Conservation (phyloP, 2,797 vertebrate species). For the Chelon labrosus region DNA sequence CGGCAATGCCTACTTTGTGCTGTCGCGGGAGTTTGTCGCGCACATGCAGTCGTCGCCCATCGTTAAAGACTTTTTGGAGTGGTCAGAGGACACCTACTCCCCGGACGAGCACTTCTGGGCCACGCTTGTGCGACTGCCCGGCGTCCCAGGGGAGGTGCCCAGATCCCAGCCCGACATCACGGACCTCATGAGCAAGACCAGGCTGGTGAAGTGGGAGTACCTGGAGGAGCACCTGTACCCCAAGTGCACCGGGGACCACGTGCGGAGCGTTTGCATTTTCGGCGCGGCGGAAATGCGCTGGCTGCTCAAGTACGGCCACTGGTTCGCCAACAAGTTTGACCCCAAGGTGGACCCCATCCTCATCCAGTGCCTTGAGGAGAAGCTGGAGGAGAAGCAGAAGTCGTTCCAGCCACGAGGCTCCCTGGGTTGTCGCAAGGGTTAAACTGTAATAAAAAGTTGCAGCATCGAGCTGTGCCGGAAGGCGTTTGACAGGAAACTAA, state of each 20-base stretch:
- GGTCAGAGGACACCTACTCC: conserved; percentile 94
- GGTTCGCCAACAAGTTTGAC: conserved; percentile 97
- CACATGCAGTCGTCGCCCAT: conserved; percentile 80
- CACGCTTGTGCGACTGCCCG: conserved; percentile 89
- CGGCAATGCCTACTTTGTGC: conserved; percentile 94
- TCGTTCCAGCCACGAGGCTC: conserved; percentile 65
- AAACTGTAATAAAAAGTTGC: not conserved
- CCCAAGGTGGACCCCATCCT: conserved; percentile 91
- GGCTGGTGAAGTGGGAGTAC: conserved; percentile 95
- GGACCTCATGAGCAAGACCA: conserved; percentile 92
- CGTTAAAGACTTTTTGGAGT: conserved; percentile 89
- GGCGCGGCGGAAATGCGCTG: conserved; percentile 90
- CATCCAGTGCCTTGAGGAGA: conserved; percentile 93
- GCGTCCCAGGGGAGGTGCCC: conserved; percentile 88
- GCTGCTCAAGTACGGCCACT: conserved; percentile 91
- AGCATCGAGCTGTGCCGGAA: not conserved
- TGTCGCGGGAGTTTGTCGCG: conserved; percentile 87
- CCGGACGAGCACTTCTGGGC: conserved; percentile 98
- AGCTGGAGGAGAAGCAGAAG: conserved; percentile 85
- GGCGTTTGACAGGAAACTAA: not conserved
- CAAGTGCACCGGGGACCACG: conserved; percentile 88
- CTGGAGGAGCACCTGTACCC: conserved; percentile 90
- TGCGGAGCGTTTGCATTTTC: conserved; percentile 93
- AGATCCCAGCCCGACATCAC: conserved; percentile 86
- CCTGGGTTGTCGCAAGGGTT: not conserved